These are phyloP conservation scores for Ectobius pallidus DNA, from an alignment of 2,888 invertebrate genomes.

Conservation along the genomic window DNA sequence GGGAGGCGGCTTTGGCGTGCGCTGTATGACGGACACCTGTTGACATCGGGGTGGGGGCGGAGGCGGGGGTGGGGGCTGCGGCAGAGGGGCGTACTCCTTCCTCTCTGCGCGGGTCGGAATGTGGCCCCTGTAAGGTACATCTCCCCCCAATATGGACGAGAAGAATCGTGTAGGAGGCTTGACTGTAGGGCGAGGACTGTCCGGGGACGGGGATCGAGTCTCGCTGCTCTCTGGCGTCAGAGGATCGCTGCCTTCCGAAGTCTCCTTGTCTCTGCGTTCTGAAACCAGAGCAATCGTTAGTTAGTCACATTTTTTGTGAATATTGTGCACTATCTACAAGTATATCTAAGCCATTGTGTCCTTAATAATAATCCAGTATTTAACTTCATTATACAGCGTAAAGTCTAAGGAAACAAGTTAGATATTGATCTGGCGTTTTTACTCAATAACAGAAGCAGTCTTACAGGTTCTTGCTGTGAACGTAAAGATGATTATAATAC, in stretches of 20 bases:
- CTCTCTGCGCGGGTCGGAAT: constrained; percentile 82
- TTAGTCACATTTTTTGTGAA: too few species aligned
- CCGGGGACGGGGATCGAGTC: constrained; percentile 29
- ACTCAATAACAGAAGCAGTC: too few species aligned
- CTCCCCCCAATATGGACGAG: constrained; percentile 81
- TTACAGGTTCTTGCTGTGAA: too few species aligned
- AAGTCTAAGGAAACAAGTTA: too few species aligned
- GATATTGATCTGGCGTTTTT: too few species aligned
- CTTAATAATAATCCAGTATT: too few species aligned
- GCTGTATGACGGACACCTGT: constrained; percentile 78
- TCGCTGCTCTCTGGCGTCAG: constrained; percentile 34
- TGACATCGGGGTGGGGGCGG: constrained; percentile 53
- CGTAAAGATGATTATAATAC: too few species aligned
- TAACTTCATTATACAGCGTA: too few species aligned
- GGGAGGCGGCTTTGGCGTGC: constrained; percentile 65
- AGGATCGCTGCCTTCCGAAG: constrained; percentile 16
- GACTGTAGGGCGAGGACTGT: constrained; percentile 8
- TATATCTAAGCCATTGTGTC: too few species aligned
- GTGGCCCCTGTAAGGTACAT: constrained; percentile 66
- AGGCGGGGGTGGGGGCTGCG: constrained; percentile 33
- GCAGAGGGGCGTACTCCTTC: constrained; percentile 72
- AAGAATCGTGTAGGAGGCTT: constrained; percentile 66
- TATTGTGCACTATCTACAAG: too few species aligned
- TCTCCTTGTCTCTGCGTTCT: constrained; percentile 28
- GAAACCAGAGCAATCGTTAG: too few species aligned